Evolutionary conservation across 2,113 vertebrate species (phyloP).

Genomic region (Coreoperca whiteheadi): DNA sequence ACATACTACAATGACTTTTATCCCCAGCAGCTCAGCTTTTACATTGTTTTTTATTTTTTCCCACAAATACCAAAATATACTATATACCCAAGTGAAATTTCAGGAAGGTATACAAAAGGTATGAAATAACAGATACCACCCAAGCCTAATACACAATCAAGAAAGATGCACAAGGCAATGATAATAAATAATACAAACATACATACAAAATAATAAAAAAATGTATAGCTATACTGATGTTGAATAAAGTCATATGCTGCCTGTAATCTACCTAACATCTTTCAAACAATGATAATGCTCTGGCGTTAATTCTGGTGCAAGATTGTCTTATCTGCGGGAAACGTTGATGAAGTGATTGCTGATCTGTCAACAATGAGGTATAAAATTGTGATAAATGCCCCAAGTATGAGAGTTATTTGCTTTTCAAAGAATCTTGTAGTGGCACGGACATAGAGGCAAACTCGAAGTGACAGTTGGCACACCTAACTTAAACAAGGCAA

Average conservation of each 20-base stretch:
- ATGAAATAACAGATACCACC: background rate
- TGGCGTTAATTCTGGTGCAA: constrained; percentile 32
- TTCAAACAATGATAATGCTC: constrained; percentile 15
- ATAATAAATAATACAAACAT: too few species aligned
- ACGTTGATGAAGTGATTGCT: constrained; percentile 30
- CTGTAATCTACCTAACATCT: background rate
- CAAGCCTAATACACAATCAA: background rate
- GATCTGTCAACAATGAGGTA: constrained; percentile 40
- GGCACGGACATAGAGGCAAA: constrained; percentile 36
- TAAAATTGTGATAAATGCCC: constrained; percentile 65
- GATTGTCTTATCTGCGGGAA: background rate
- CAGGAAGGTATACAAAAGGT: too few species aligned
- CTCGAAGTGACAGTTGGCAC: constrained; percentile 54
- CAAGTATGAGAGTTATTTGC: constrained; percentile 45
- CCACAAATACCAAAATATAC: too few species aligned
- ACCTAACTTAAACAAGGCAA: constrained; percentile 50
- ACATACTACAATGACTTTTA: too few species aligned
- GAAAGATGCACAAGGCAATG: background rate
- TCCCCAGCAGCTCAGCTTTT: too few species aligned
- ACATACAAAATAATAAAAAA: background rate
- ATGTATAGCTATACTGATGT: background rate
- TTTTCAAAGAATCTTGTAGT: constrained; percentile 58
- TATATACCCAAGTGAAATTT: too few species aligned
- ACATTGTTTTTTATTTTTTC: too few species aligned
- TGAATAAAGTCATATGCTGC: background rate